phyloP scores from a whole-genome alignment of 2,888 invertebrate species.

The Chrysina gloriosa region DNA sequence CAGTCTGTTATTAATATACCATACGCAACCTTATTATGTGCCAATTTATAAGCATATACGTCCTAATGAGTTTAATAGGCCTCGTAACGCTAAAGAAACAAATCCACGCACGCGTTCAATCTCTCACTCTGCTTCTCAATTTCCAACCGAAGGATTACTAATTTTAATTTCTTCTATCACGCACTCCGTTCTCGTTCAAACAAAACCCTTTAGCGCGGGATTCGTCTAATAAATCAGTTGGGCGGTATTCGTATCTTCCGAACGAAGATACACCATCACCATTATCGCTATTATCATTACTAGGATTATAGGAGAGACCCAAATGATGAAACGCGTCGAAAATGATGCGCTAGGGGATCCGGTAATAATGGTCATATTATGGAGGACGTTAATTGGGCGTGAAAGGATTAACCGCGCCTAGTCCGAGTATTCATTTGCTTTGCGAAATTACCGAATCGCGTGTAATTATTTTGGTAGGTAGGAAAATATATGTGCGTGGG shows the following conservation, averaged over 20 bases:
- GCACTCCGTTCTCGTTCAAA: not conserved
- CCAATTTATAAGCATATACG: not conserved
- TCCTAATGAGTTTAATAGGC: not conserved
- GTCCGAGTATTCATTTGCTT: slow-evolving; percentile 21
- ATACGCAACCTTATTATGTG: too few species aligned
- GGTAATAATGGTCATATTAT: slow-evolving; percentile 10
- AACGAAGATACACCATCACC: not conserved
- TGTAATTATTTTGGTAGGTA: not conserved
- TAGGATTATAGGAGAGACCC: not conserved
- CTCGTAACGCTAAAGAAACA: not conserved
- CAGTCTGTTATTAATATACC: not conserved
- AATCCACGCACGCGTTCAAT: not conserved
- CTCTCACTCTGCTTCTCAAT: not conserved
- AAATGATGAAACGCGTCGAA: not conserved
- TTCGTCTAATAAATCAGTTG: not conserved
- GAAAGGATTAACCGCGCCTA: slow-evolving; percentile 14
- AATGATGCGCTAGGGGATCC: not conserved
- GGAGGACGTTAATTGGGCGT: slow-evolving; percentile 15
- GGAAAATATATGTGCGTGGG: not conserved
- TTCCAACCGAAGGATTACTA: too few species aligned
- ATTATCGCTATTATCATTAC: slow-evolving; percentile 11
- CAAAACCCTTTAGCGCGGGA: not conserved
- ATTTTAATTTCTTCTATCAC: not conserved
- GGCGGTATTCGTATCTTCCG: not conserved
- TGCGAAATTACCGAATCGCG: slow-evolving; percentile 13